Evolutionary conservation across 2,888 invertebrate species (phyloP).

Genomic region (Sphaerophoria taeniata): DNA sequence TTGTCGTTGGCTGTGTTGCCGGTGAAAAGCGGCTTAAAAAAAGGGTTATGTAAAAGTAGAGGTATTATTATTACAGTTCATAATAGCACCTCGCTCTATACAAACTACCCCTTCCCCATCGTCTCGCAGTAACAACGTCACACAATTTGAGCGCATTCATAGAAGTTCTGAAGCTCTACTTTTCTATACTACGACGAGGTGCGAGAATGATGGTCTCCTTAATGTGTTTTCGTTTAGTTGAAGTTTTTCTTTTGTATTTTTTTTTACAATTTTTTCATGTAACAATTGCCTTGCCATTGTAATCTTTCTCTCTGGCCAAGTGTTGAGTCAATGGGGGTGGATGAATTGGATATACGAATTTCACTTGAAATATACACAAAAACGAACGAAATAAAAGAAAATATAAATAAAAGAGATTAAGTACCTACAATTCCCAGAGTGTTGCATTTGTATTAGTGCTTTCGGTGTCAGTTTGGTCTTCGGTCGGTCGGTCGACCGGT

Average conservation of each 20-base stretch:
- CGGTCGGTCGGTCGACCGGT: conserved; percentile 21
- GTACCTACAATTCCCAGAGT: conserved; percentile 8
- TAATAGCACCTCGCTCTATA: conserved; percentile 2
- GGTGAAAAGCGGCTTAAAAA: conserved; percentile 59
- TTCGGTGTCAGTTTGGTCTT: not conserved
- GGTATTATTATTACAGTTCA: conserved; percentile 48
- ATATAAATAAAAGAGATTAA: conserved; percentile 11
- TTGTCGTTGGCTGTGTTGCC: conserved; percentile 16
- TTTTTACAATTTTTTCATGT: conserved; percentile 41
- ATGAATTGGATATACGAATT: conserved; percentile 29
- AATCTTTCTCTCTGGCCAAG: conserved; percentile 50
- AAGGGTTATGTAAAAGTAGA: conserved; percentile 48
- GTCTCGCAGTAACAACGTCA: conserved; percentile 30
- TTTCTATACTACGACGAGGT: not conserved
- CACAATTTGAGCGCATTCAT: conserved; percentile 66
- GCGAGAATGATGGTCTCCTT: conserved; percentile 25
- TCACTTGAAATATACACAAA: conserved; percentile 12
- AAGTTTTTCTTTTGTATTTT: not conserved
- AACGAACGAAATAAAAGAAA: conserved; percentile 7
- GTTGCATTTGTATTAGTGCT: conserved; percentile 1
- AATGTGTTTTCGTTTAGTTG: conserved; percentile 34
- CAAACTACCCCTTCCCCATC: conserved; percentile 10
- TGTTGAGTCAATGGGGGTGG: conserved; percentile 4
- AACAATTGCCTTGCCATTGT: conserved; percentile 56
- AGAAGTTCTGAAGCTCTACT: conserved; percentile 30